Evolutionary conservation across 2,113 vertebrate species (phyloP).

Genomic region (Furnarius figulus): DNA sequence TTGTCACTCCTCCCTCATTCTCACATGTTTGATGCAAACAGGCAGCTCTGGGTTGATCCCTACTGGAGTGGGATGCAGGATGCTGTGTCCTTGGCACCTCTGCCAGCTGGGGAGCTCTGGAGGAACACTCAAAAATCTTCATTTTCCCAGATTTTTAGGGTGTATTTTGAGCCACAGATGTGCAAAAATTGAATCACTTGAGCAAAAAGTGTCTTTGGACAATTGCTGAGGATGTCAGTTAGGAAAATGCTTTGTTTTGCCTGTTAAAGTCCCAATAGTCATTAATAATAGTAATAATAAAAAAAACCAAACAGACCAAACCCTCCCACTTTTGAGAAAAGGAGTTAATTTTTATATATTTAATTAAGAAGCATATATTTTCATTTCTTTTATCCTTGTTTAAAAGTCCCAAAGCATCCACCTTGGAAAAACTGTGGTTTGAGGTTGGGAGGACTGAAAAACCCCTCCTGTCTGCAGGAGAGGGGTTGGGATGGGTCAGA

Average conservation of each 20-base stretch:
- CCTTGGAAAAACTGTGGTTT: neutral
- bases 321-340: neutral
- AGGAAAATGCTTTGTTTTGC: neutral
- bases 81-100: neutral
- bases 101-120: neutral
- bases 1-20: neutral
- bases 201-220: neutral
- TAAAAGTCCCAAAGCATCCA: neutral
- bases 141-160: neutral
- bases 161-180: neutral
- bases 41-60: neutral
- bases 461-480: neutral
- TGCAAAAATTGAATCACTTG: neutral
- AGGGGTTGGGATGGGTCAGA: neutral
- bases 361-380: neutral
- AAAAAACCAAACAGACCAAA: neutral
- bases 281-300: neutral
- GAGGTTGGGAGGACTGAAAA: too few relatives aligned
- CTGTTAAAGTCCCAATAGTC: neutral
- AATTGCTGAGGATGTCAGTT: neutral
- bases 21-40: accelerated
- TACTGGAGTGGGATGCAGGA: accelerated
- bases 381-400: neutral
- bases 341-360: neutral
- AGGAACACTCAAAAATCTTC: neutral